Percentiles rank a stretch among this genome's conserved stretches.
These are phyloP conservation scores for Liasis olivaceus DNA, from an alignment of 2,797 vertebrate species.

Conservation along the genomic window DNA sequence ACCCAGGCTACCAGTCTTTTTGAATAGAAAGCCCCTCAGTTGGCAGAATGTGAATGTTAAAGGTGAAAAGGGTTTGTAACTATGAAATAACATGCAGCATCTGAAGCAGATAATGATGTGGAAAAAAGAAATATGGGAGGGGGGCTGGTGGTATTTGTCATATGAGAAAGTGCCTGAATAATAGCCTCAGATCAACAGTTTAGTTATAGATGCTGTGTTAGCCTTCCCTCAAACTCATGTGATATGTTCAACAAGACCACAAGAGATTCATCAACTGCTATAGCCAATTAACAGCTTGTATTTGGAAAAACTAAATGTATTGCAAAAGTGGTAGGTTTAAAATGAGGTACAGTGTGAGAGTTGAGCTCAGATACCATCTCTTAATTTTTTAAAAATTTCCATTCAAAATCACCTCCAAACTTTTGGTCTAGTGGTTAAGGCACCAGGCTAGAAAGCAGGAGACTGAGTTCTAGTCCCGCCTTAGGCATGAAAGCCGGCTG, in stretches of 20 bases:
- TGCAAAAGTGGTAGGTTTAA: not conserved
- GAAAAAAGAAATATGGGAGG: too few relatives aligned
- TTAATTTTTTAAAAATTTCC: not conserved
- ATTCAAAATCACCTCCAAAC: not conserved
- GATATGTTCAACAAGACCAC: not conserved
- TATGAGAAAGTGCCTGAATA: not conserved
- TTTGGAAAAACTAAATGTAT: not conserved
- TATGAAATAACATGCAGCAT: too few relatives aligned
- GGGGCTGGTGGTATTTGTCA: not conserved
- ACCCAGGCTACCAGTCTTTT: too few relatives aligned
- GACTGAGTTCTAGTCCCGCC: too few relatives aligned
- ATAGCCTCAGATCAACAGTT: not conserved
- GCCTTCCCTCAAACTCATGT: not conserved
- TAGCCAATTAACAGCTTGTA: not conserved
- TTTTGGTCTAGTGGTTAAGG: too few relatives aligned
- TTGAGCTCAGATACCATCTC: not conserved
- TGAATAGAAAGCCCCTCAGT: too few relatives aligned
- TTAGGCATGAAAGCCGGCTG: too few relatives aligned
- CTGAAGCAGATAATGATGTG: too few relatives aligned
- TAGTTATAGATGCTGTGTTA: not conserved
- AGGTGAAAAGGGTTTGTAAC: too few relatives aligned
- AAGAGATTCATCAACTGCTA: not conserved
- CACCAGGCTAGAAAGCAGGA: too few relatives aligned
- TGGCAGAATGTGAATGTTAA: too few relatives aligned
- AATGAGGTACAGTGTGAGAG: not conserved